phyloP scores from a whole-genome alignment of 2,797 vertebrate species.

The Gila robusta region DNA sequence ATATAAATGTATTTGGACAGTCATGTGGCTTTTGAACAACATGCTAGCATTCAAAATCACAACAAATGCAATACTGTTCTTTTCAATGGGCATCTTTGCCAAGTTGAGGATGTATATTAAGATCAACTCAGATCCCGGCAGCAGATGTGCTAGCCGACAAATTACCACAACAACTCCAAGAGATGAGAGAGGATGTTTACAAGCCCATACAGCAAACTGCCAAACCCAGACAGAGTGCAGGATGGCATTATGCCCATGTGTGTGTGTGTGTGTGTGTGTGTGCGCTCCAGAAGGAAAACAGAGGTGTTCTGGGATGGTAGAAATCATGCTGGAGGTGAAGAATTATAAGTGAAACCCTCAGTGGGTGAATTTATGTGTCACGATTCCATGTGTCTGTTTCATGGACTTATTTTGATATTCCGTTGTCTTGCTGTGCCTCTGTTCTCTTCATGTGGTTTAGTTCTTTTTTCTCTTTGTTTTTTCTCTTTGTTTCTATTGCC shows the following conservation, averaged over 20 bases:
- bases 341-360: conserved; percentile 23
- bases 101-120: not conserved
- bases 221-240: conserved; percentile 15
- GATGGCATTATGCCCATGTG: not conserved
- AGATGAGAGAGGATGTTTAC: conserved; percentile 21
- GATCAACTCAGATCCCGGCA: conserved; percentile 5
- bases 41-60: not conserved
- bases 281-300: conserved; percentile 1
- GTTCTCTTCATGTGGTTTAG: not conserved
- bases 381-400: not conserved
- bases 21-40: not conserved
- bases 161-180: conserved; percentile 22
- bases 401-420: not conserved
- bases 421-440: not conserved
- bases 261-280: not conserved
- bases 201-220: conserved; percentile 17
- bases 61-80: not conserved
- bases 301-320: not conserved
- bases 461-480: not conserved
- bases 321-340: conserved; percentile 23
- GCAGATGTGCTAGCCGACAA: conserved; percentile 19
- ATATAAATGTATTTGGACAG: not conserved
- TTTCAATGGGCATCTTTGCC: not conserved
- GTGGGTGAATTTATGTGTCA: not conserved
- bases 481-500: not conserved